Evolutionary conservation across 2,797 vertebrate species (phyloP), one percentile per base, ranked within the genome.

Genomic region (Tarsius wallacei): DNA sequence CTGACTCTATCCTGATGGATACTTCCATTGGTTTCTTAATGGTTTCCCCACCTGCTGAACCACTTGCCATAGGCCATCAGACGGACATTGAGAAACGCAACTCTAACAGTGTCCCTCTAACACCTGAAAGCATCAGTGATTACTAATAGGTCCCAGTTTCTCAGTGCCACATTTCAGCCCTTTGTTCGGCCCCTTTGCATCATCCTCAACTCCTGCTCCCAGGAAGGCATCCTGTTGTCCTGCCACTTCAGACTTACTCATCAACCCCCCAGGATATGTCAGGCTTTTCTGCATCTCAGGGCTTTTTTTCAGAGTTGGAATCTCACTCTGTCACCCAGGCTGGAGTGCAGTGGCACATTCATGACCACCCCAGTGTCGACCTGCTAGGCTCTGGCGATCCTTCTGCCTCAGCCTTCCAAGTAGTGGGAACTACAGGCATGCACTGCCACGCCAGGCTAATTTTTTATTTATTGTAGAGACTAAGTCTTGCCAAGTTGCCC

Each of bases 11-110:
- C 84, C 53, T 87, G 84, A 66, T 71, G 16, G 33, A 63, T 28
- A 86, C 13, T 55, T 80, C 42, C 68, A 94, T 89, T 89, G 93
- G 82, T 59, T 66, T 82, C 16, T 15, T 90, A 77, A 95, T 42
- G 70, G 36, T 92, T 71, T 93, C 49, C 28, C 42, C 47, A 96
- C 22, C 22, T 70, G 96, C 49, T 49, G 26, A 64, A n/a, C 81
- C 77, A 88, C 85, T 94, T 64, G 90, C 42, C 4, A 26, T 3
- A 73, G 81, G 73, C 28, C 16, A 78, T n/a, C 57, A 78, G 42
- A 83, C 53, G 13, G 51, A 91, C 16, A 12, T 1, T 9, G 31
- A 89, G 74, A 90, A 91, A 53, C 3, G 0, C 17, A 87, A 21
- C 10, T 70, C 33, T 28, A 85, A 36, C 0, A 13, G 64, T 47